Percentiles rank a stretch among this genome's conserved stretches.
Conservation (phyloP, 64 coral and sea anemone species). For the Montipora efflorescens region DNA sequence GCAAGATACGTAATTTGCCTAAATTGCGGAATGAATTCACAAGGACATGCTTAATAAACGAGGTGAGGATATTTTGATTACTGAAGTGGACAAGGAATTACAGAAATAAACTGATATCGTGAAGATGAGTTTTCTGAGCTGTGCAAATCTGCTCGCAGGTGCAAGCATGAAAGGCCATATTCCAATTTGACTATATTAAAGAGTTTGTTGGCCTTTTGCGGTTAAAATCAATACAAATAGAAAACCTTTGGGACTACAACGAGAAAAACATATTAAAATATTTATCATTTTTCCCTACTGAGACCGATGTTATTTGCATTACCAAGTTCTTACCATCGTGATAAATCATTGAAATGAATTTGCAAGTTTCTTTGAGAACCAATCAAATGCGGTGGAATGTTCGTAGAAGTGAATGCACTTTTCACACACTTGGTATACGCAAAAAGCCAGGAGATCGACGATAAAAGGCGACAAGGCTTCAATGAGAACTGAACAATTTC, state of each 20-base stretch:
- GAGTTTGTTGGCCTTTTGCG: conserved; percentile 21
- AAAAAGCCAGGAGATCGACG: neutral
- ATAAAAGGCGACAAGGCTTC: conserved; percentile 21
- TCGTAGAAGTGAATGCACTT: neutral
- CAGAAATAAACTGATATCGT: neutral
- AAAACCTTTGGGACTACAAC: neutral
- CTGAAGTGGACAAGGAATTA: neutral
- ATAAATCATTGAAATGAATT: neutral
- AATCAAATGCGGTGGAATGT: conserved; percentile 8
- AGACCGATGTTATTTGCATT: conserved; percentile 23
- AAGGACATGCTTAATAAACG: neutral
- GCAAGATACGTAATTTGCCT: neutral
- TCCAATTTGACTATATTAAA: neutral
- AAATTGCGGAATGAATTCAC: neutral
- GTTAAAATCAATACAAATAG: conserved; percentile 4
- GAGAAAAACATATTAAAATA: conserved; percentile 18
- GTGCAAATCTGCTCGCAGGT: neutral
- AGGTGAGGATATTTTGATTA: neutral
- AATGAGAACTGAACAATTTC: conserved; percentile 15
- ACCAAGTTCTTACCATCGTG: neutral
- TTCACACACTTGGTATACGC: conserved; percentile 6
- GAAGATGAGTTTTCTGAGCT: no score
- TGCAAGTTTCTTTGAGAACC: neutral
- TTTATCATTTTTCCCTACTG: neutral
- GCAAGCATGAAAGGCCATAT: neutral